A percentile compares a stretch with the other conserved stretches of the same genome.
Conservation (phyloP, 1,140 invertebrate species). For the Papilio aristodemus region DNA sequence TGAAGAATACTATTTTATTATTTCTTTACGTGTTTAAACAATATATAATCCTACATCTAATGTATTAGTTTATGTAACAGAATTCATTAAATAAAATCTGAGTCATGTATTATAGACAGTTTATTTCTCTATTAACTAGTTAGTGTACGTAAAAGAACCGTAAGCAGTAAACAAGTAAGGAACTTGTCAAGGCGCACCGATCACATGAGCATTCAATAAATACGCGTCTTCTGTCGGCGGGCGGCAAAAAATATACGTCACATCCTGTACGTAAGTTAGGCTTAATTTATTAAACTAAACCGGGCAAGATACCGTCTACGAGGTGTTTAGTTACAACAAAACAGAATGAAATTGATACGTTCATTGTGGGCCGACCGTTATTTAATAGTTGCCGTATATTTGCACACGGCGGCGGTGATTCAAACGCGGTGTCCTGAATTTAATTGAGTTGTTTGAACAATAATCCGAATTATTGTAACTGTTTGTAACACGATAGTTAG, state of each 20-base stretch:
- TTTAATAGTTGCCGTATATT: conserved; percentile 62
- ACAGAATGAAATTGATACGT: conserved; percentile 56
- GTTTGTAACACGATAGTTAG: conserved; percentile 22
- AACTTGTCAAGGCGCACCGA: conserved; percentile 15
- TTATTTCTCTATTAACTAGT: not conserved
- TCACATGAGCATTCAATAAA: conserved; percentile 23
- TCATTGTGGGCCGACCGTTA: conserved; percentile 61
- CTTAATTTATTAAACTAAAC: conserved; percentile 26
- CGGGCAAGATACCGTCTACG: conserved; percentile 39
- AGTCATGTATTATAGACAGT: not conserved
- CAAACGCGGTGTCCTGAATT: conserved; percentile 60
- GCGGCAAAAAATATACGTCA: conserved; percentile 23
- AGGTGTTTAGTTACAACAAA: conserved; percentile 43
- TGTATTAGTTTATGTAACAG: not conserved
- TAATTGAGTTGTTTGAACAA: conserved; percentile 40
- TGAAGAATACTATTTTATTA: too few relatives aligned
- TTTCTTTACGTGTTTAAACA: too few relatives aligned
- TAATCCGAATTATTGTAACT: conserved; percentile 30
- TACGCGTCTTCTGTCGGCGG: conserved; percentile 6
- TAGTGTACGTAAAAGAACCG: conserved; percentile 2
- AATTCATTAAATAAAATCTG: not conserved
- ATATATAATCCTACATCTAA: too few relatives aligned
- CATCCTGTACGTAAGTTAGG: conserved; percentile 23
- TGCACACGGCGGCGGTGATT: conserved; percentile 61
- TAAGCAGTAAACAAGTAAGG: conserved; percentile 17